Percentiles rank a stretch among this genome's conserved stretches.
phyloP scores from a whole-genome alignment of 2,113 vertebrate species.

The Alethe diademata region DNA sequence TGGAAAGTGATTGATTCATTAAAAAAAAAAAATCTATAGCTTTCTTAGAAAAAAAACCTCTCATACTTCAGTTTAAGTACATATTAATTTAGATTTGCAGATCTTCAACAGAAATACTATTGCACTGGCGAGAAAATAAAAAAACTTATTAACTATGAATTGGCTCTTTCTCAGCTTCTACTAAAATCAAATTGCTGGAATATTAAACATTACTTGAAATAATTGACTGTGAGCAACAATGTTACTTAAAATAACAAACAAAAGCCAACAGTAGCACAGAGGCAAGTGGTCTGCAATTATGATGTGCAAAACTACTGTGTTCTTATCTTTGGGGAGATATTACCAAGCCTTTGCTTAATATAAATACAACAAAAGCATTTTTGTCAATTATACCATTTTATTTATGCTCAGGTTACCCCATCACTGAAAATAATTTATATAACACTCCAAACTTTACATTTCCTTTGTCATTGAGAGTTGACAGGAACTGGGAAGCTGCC shows the following conservation, averaged over 20 bases:
- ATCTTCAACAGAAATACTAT: neutral
- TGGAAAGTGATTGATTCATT: neutral
- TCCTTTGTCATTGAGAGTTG: neutral
- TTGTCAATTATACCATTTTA: neutral
- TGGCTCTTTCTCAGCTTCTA: neutral
- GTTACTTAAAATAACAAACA: neutral
- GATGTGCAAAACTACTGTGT: neutral
- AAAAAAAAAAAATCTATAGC: neutral
- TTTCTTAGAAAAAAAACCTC: neutral
- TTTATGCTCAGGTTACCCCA: neutral
- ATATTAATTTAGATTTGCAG: neutral
- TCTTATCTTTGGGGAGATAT: neutral
- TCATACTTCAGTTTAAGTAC: neutral
- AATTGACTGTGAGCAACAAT: neutral
- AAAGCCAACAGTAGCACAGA: neutral
- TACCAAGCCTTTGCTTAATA: neutral
- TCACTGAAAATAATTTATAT: neutral
- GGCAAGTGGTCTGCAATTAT: neutral
- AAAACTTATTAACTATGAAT: neutral
- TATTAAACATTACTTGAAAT: conserved; percentile 1
- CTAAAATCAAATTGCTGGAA: neutral
- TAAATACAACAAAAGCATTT: neutral
- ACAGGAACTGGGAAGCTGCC: neutral
- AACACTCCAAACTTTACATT: neutral
- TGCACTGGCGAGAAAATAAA: neutral